Evolutionary conservation across 2,797 vertebrate species (phyloP), one percentile per base, ranked within the genome.

Genomic region (Girardinus metallicus): DNA sequence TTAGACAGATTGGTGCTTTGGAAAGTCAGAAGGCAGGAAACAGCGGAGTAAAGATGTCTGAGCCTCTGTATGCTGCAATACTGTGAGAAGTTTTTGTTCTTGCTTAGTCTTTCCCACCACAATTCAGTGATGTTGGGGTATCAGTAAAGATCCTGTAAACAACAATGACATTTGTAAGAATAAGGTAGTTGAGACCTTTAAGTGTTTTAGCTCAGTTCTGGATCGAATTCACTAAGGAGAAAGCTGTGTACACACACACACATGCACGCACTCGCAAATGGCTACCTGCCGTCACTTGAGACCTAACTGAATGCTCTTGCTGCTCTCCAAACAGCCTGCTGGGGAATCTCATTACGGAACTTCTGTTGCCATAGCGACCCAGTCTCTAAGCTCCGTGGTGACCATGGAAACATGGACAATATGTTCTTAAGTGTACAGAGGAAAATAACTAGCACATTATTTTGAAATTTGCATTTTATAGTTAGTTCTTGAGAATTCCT

Each of bases 321-420:
- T 93, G 88, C 88, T 83, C 85, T 85, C 87, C 88, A 80, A 86
- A 89, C 92, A 87, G 86, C 92, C 92, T 93, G 91, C 93, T 93
- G 92, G 89, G 92, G 87, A 92, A 91, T 94, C 89, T 95, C 94
- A 95, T 95, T 94, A 94, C 84, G 87, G 62, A 89, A 90, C 84
- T 84, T 85, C 31, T 44, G 93, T 96, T 68, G 47, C 93, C 91
- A 94, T 95, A 89, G 93, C 86, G 93, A 96, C 94, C 87, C 85
- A 82, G 89, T 92, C 86, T 94, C 89, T 83, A 78, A 82, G 83
- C 88, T 81, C 87, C 66, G 75, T 85, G 84, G 92, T 95, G 91
- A 83, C 92, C 93, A 93, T 93, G 90, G 93, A 88, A 94, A 95
- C 92, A 1, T 55, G 91, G 87, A 81, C 83, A 77, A 75, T 92